Conservation (phyloP, 2,797 vertebrate species). For the Tragopan temminckii region DNA sequence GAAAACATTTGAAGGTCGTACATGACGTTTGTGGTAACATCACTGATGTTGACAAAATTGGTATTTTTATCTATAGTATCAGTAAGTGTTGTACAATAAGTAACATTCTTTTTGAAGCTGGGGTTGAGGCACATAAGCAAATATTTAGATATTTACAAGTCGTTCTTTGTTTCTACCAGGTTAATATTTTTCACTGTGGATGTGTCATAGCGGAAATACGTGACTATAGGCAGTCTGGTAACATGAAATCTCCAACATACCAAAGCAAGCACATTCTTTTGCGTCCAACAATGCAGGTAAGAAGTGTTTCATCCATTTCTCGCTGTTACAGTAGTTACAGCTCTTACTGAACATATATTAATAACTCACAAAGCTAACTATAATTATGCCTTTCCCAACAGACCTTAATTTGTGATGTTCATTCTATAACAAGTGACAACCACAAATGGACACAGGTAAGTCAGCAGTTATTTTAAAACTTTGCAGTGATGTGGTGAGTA, state of each 20-base stretch:
- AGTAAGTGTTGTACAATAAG: not conserved
- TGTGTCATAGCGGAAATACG: slow-evolving; percentile 98
- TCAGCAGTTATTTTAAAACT: not conserved
- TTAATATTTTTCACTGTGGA: slow-evolving; percentile 99
- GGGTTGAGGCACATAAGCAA: not conserved
- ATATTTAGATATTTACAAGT: not conserved
- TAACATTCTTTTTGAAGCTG: not conserved
- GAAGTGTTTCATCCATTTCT: not conserved
- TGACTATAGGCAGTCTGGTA: slow-evolving; percentile 95
- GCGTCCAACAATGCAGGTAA: slow-evolving; percentile 97
- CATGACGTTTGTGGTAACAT: not conserved
- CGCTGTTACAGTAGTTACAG: not conserved
- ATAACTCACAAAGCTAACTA: not conserved
- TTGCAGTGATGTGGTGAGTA: not conserved
- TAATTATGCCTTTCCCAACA: slow-evolving; percentile 27
- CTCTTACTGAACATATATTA: not conserved
- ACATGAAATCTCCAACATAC: slow-evolving; percentile 93
- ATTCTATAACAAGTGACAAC: slow-evolving; percentile 98
- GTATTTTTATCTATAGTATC: not conserved
- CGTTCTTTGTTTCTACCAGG: slow-evolving; percentile 80
- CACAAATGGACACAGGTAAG: slow-evolving; percentile 99
- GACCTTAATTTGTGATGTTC: slow-evolving; percentile 95
- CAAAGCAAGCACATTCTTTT: slow-evolving; percentile 95
- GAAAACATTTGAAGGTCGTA: not conserved
- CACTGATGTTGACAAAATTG: not conserved